Evolutionary conservation across 2,797 vertebrate genomes (phyloP), one percentile per base, ranked within the genome.

Genomic region (Podarcis lilfordi): DNA sequence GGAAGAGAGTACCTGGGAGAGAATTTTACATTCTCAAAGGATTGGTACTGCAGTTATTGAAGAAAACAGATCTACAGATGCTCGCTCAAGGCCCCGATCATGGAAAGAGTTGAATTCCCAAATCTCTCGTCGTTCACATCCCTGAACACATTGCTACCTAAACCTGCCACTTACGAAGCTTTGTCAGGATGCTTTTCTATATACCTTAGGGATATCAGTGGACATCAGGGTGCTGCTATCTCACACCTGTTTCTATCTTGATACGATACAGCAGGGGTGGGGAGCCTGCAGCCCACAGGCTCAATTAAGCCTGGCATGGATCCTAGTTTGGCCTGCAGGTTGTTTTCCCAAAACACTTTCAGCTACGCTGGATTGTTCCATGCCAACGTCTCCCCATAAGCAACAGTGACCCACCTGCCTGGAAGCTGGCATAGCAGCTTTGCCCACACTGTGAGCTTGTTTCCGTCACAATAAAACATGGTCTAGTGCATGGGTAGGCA

Each of bases 1-100:
- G 84, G 82, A 55, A 85, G 35, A 82, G 55, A 78, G 19, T 82
- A 72, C 75, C 88, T 78, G 66, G 74, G 2, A 71, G 77, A 88
- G 37, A 10, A 82, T 93, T 92, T 80, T 87, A 87, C 91, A 85
- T 86, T 87, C 55, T 89, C 92, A 83, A 27, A 78, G 68, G 91
- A 91, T 10, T 45, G 80, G 71, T 0, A 0, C 37, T 90, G 89
- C 81, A 61, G 84, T 61, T 81, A 23, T 72, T 75, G 82, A 85
- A 68, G 35, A 87, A 82, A 87, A 85, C 6, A 43, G 40, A 43
- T n/a, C 17, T 5, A 11, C 10, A 6, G 32, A 84, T 7, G 50
- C 32, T 68, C 8, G 19, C 64, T 29, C 78, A 35, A 50, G 32
- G 79, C 23, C 35, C 87, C 45, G 71, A 68, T 87, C 5, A 69